These are phyloP conservation scores for Sylvilagus bachmani DNA, from an alignment of 2,113 vertebrate genomes.

Conservation along the genomic window DNA sequence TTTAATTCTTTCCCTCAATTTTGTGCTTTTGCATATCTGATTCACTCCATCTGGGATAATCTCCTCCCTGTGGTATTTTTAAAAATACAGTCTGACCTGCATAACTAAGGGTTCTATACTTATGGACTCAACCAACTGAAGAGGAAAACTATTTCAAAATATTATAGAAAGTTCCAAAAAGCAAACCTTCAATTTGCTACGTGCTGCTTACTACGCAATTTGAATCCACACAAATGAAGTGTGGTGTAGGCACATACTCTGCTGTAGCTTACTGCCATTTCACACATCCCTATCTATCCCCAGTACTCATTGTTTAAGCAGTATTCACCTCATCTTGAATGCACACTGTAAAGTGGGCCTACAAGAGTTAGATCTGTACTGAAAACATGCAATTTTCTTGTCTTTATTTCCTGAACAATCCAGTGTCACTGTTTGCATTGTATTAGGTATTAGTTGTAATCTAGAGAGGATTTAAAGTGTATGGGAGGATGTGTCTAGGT, in stretches of 20 bases:
- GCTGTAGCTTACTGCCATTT: background rate
- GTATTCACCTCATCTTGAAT: background rate
- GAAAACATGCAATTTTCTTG: background rate
- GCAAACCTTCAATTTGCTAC: background rate
- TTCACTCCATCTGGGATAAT: background rate
- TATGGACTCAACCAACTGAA: background rate
- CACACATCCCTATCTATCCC: no score
- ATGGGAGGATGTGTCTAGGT: background rate
- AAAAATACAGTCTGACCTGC: background rate
- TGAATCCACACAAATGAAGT: background rate
- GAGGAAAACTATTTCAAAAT: background rate
- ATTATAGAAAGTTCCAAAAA: background rate
- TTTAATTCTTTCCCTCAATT: conserved; percentile 15
- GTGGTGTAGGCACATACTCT: background rate
- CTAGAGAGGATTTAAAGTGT: background rate
- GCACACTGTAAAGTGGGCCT: background rate
- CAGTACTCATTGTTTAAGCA: background rate
- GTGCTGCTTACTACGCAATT: background rate
- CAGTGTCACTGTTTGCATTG: background rate
- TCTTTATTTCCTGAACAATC: background rate
- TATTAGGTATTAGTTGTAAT: background rate
- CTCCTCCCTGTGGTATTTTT: background rate
- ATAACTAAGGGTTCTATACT: background rate
- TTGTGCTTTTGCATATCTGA: background rate
- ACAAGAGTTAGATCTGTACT: background rate